Percentiles rank a stretch among this genome's conserved stretches.
phyloP scores from a whole-genome alignment of 2,113 vertebrate species.

The Eudyptes chrysolophus region DNA sequence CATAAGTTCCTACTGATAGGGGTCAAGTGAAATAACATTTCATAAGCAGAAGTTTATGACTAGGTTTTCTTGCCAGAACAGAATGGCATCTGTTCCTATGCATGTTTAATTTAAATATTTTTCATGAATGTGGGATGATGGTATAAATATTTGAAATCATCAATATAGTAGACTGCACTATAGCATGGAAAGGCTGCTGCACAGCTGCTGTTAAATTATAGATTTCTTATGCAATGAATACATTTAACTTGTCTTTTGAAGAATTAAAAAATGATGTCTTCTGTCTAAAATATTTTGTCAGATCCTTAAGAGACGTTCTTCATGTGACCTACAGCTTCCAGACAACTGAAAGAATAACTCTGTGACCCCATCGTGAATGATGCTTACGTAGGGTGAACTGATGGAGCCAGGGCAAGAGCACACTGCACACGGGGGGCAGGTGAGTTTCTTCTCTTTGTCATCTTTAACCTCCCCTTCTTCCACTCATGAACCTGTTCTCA shows the following conservation, averaged over 20 bases:
- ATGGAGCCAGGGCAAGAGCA: background rate
- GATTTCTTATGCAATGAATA: constrained; percentile 74
- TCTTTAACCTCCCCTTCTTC: constrained; percentile 13
- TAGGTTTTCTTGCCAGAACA: constrained; percentile 68
- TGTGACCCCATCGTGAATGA: constrained; percentile 18
- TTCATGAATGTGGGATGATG: constrained; percentile 72
- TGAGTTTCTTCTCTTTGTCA: constrained; percentile 9
- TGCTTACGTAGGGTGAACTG: background rate
- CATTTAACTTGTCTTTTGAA: constrained; percentile 68
- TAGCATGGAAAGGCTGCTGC: constrained; percentile 67
- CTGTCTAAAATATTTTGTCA: constrained; percentile 69
- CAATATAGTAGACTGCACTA: constrained; percentile 70
- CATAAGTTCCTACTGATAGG: constrained; percentile 59
- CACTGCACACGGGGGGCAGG: background rate
- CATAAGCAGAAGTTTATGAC: constrained; percentile 65
- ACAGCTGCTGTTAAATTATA: constrained; percentile 73
- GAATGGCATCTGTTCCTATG: constrained; percentile 70
- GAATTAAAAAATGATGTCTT: constrained; percentile 72
- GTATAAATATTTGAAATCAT: constrained; percentile 77
- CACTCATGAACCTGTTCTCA: background rate
- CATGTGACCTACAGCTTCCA: constrained; percentile 50
- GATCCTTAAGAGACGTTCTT: constrained; percentile 49
- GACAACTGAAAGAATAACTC: constrained; percentile 52
- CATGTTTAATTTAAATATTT: constrained; percentile 75
- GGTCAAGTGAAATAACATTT: constrained; percentile 68